Base-by-base conservation (phyloP, 2,888 invertebrate species). In the Physocephala rufipes region DNA sequence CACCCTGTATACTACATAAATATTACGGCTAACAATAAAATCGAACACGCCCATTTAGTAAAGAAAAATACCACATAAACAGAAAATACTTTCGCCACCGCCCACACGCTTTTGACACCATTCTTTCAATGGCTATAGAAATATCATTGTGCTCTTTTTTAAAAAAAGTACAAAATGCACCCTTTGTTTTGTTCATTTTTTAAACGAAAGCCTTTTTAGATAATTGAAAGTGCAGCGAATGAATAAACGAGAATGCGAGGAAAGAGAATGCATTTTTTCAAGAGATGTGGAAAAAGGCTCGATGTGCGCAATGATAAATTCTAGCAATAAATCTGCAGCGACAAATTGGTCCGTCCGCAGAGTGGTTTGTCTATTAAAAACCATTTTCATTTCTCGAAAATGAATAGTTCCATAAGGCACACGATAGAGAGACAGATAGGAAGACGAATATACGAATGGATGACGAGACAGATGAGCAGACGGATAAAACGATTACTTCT, bases 141-240 rank as follows among this genome's bases (percentile, higher is more conserved):
- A 36, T 9, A 36, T 36, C n/a, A n/a, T n/a, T n/a, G n/a, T n/a
- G n/a, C n/a, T 36, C 36, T 4, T 36, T 36, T 36, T 36, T 36
- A 7, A 36, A 9, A n/a, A 36, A 36, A 36, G 36, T 9, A 9
- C 4, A 4, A 9, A 28, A 21, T 49, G 49, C 51, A 64, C 51
- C 24, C 65, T 65, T 65, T 65, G 65, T 65, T 66, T 55, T 28
- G 36, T 36, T 66, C 21, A 51, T 36, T 30, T 19, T 30, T 24
- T 55, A 28, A 19, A 55, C 21, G 21, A 43, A 66, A 66, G 55
- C 55, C 66, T 66, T 66, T 66, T 55, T 66, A 53, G 53, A 66
- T 66, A 66, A 66, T 66, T 66, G 66, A 28, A 66, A 43, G 66
- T 55, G 30, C 15, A 19, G 36, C 16, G 55, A 13, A 66, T n/a